Base-by-base conservation (phyloP, 2,113 vertebrate genomes). In the Phylloscopus trochiloides region DNA sequence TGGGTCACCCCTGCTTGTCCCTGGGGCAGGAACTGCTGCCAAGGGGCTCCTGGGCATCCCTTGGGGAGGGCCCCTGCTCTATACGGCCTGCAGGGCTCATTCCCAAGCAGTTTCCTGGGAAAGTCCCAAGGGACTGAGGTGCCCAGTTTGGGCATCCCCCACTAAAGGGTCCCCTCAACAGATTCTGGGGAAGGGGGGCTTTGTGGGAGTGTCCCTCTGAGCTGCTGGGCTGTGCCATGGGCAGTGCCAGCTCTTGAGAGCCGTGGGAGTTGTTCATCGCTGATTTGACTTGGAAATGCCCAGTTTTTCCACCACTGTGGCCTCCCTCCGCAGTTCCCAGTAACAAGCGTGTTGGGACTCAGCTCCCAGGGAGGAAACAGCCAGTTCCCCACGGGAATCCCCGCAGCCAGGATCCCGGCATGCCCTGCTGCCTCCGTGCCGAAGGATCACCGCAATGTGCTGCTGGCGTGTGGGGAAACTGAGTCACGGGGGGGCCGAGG, bases 1-100 rank as follows among this genome's bases (percentile, higher is more conserved):
- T 99, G 96, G 95, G 97, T 96, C 71, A 36, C 13, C 47, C 20
- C 51, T 2, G 15, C 65, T 5, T 5, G 50, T 57, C 34, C 21
- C 20, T 5, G 1, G 7, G 55, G 11, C 40, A 18, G 45, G 38
- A 45, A 2, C n/a, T 47, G 43, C 29, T 42, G 14, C 26, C 4
- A 3, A 16, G 40, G n/a, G 21, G 65, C 42, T 50, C n/a, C 32
- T 31, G 36, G n/a, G 31, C 31, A 12, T 32, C 14, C 15, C 48
- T 0, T 24, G 3, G 48, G 34, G 21, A 25, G 2, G 5, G 14
- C 3, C 6, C 6, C 21, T 75, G 9, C 52, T 42, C 26, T 12
- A 0, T 1, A 3, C 7, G 28, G 28, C 18, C 47, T 34, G 62
- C 47, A 32, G 54, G 55, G 43, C 10, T 78, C 45, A 2, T 81